Evolutionary conservation across 2,888 invertebrate genomes (phyloP).

Genomic region (Apotomis capreana): DNA sequence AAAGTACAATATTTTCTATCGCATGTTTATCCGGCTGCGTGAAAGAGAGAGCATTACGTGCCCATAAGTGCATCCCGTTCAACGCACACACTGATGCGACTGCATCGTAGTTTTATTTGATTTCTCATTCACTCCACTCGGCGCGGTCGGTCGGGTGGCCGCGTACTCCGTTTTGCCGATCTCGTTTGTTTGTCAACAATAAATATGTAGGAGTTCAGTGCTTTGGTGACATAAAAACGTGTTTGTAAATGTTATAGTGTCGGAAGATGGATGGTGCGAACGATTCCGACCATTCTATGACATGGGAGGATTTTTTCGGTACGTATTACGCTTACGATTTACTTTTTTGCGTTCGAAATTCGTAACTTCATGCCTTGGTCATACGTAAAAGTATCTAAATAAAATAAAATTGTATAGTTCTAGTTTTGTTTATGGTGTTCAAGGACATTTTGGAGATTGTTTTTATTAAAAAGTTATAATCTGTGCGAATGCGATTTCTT

Average conservation of each 20-base stretch:
- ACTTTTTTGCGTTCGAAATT: conserved; percentile 13
- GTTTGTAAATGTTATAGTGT: conserved; percentile 60
- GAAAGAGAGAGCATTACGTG: conserved; percentile 16
- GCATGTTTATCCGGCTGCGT: conserved; percentile 14
- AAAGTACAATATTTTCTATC: conserved; percentile 33
- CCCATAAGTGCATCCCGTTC: conserved; percentile 37
- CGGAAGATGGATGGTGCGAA: conserved; percentile 80
- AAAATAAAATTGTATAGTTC: neutral
- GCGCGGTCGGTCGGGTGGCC: conserved; percentile 53
- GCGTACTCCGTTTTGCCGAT: conserved; percentile 55
- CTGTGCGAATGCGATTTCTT: conserved; percentile 54
- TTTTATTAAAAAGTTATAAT: conserved; percentile 31
- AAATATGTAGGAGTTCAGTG: conserved; percentile 51
- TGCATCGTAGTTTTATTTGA: conserved; percentile 37
- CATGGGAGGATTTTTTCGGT: conserved; percentile 90
- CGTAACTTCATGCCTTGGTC: neutral
- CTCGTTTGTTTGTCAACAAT: conserved; percentile 74
- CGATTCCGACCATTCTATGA: conserved; percentile 87
- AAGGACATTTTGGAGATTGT: neutral
- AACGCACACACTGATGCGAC: conserved; percentile 19
- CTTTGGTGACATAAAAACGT: conserved; percentile 56
- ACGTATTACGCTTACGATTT: conserved; percentile 56
- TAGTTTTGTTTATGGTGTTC: neutral
- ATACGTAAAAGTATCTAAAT: neutral
- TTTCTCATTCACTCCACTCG: conserved; percentile 63